Conservation (phyloP, 2,888 invertebrate genomes). For the Cryptocephalus primarius region DNA sequence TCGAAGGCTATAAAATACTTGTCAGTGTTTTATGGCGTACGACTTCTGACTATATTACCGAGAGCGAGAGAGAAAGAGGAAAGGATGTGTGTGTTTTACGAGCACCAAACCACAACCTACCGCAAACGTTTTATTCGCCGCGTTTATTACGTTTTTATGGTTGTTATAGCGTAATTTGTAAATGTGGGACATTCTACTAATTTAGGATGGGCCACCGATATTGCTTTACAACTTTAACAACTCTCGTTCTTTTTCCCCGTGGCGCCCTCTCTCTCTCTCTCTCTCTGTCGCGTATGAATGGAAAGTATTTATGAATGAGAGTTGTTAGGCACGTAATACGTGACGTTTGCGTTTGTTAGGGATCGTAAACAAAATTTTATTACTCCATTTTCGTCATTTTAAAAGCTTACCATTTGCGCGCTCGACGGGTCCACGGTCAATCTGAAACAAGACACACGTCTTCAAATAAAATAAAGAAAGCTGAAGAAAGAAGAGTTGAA, state of each 20-base stretch:
- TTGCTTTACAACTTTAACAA: slow-evolving; percentile 31
- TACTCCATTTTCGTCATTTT: too few relatives aligned
- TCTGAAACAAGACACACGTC: too few relatives aligned
- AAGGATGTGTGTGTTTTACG: slow-evolving; percentile 29
- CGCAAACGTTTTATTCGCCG: slow-evolving; percentile 36
- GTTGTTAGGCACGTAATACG: slow-evolving; percentile 22
- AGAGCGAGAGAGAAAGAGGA: too few relatives aligned
- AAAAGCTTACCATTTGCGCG: slow-evolving; percentile 9
- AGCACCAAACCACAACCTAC: slow-evolving; percentile 31
- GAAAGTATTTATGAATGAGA: slow-evolving; percentile 23
- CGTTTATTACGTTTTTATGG: slow-evolving; percentile 37
- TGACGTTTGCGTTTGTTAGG: slow-evolving; percentile 12
- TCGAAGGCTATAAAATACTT: slow-evolving; percentile 31
- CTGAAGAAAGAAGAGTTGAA: too few relatives aligned
- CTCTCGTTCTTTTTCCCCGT: slow-evolving; percentile 11
- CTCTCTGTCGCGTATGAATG: background rate
- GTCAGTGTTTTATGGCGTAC: slow-evolving; percentile 31
- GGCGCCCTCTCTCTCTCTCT: background rate
- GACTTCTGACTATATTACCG: slow-evolving; percentile 31
- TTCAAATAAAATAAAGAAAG: too few relatives aligned
- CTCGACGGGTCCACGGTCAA: too few relatives aligned
- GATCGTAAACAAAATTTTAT: slow-evolving; percentile 3
- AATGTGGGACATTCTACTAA: slow-evolving; percentile 36
- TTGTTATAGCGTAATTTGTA: slow-evolving; percentile 35
- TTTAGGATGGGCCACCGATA: slow-evolving; percentile 31